A percentile compares a stretch with the other conserved stretches of the same genome.
Evolutionary conservation across 2,113 vertebrate genomes (phyloP).

Genomic region (Gnathochromis pfefferi): DNA sequence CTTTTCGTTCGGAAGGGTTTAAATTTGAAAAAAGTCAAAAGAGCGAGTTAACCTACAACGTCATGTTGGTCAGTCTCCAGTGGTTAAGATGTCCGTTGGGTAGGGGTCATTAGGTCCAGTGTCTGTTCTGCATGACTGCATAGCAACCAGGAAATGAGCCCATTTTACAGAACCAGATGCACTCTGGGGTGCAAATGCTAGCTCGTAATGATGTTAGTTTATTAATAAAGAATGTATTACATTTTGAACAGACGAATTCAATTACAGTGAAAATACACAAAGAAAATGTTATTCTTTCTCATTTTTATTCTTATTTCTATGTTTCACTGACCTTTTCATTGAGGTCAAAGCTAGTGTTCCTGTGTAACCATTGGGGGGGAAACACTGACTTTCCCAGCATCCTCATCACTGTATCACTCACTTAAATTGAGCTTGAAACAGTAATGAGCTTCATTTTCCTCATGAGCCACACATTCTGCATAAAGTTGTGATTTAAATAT

Average conservation of each 20-base stretch:
- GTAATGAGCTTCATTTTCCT: constrained; percentile 14
- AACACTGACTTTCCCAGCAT: not conserved
- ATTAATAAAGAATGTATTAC: not conserved
- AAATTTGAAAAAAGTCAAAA: not conserved
- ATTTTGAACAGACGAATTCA: not conserved
- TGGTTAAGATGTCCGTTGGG: constrained; percentile 10
- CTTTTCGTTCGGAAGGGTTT: not conserved
- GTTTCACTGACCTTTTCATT: not conserved
- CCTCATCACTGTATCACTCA: not conserved
- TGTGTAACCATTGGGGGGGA: not conserved
- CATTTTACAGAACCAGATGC: constrained; percentile 26
- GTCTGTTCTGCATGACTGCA: constrained; percentile 37
- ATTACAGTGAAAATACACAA: not conserved
- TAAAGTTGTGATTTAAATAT: constrained; percentile 43
- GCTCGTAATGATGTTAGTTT: not conserved
- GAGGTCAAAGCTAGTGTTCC: not conserved
- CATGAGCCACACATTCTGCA: constrained; percentile 1
- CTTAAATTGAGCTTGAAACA: constrained; percentile 16
- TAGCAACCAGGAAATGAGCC: constrained; percentile 39
- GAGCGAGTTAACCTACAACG: not conserved
- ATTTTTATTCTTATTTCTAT: not conserved
- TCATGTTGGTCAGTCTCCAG: constrained; percentile 1
- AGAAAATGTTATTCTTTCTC: not conserved
- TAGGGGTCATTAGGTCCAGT: not conserved
- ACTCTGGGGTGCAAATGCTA: constrained; percentile 2